phyloP scores from a whole-genome alignment of 2,113 vertebrate species.

The Sylvietta virens region DNA sequence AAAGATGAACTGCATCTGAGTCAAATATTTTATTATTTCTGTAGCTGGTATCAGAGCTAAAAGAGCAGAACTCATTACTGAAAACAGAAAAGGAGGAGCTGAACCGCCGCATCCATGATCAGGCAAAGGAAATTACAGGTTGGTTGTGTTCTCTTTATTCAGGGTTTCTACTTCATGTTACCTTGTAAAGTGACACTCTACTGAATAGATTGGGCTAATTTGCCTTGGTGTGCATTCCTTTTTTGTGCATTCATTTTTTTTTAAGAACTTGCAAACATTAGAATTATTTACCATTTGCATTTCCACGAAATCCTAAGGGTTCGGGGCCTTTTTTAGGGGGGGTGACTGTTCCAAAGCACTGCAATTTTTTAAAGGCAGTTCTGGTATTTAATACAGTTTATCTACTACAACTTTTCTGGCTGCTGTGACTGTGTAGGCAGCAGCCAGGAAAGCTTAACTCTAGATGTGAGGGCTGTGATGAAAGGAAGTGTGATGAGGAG shows the following conservation, averaged over 20 bases:
- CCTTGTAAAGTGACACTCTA: neutral
- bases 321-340: neutral
- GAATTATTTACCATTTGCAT: neutral
- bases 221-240: neutral
- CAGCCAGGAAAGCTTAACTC: neutral
- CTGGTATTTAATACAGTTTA: neutral
- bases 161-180: neutral
- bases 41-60: slow-evolving; percentile 89
- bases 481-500: neutral
- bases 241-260: neutral
- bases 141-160: neutral
- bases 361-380: neutral
- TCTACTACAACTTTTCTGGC: neutral
- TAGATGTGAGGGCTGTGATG: neutral
- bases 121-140: slow-evolving; percentile 95
- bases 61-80: slow-evolving; percentile 87
- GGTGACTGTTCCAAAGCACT: neutral
- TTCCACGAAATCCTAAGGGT: neutral
- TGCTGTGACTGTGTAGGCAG: neutral
- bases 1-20: neutral
- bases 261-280: neutral
- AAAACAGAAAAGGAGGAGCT: slow-evolving; percentile 94
- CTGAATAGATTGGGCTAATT: neutral
- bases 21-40: neutral
- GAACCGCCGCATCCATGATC: slow-evolving; percentile 88